These are phyloP conservation scores for Furnarius figulus DNA, from an alignment of 2,113 vertebrate genomes.

Conservation along the genomic window DNA sequence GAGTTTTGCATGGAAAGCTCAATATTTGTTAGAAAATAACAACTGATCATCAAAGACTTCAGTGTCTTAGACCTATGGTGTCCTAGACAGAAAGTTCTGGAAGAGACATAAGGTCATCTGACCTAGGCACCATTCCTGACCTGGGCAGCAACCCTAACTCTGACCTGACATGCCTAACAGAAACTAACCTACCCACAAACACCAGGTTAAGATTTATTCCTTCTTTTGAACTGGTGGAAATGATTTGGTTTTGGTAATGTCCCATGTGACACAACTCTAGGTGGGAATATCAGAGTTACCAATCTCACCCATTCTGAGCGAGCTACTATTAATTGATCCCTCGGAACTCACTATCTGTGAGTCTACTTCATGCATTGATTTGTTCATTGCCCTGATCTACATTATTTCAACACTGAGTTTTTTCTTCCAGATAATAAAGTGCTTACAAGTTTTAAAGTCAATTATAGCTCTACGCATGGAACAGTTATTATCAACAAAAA, in stretches of 20 bases:
- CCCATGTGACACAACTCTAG: not conserved
- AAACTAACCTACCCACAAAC: not conserved
- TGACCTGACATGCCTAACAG: not conserved
- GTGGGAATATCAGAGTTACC: not conserved
- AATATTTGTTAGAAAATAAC: not conserved
- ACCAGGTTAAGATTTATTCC: not conserved
- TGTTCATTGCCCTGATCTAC: not conserved
- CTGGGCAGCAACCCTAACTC: not conserved
- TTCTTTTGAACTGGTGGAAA: not conserved
- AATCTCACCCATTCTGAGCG: not conserved
- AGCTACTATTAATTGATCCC: not conserved
- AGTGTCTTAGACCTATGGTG: not conserved
- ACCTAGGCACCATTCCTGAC: not conserved
- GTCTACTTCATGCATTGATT: conserved; percentile 17
- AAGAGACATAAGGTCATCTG: not conserved
- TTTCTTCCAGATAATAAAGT: conserved; percentile 19
- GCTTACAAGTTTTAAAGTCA: conserved; percentile 22
- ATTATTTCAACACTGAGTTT: not conserved
- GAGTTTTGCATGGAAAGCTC: not conserved
- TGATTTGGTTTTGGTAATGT: not conserved
- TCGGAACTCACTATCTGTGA: not conserved
- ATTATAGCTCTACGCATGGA: not conserved
- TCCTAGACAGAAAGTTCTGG: not conserved
- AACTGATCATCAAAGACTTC: not conserved
- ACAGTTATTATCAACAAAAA: not conserved